Percentiles rank a stretch among this genome's conserved stretches.
These are phyloP conservation scores for Drosophila vallismaia DNA, from an alignment of 2,888 invertebrate species.

Conservation along the genomic window DNA sequence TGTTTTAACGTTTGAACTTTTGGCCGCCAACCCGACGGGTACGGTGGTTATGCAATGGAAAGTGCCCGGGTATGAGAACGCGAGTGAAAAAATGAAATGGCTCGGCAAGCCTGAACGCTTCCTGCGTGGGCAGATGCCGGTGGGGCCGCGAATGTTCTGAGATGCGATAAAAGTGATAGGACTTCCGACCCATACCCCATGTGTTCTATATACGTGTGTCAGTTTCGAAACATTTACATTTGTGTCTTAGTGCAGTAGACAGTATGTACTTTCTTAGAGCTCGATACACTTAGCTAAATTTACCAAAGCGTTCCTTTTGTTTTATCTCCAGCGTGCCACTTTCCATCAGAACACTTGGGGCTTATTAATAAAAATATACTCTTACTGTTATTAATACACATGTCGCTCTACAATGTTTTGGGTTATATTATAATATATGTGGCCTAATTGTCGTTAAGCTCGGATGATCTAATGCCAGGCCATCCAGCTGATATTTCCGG, in stretches of 20 bases:
- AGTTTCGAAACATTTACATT: too few relatives aligned
- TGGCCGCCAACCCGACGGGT: neutral
- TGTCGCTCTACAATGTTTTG: neutral
- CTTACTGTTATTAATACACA: constrained; percentile 31
- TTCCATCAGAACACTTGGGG: neutral
- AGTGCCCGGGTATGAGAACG: constrained; percentile 30
- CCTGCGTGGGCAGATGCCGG: neutral
- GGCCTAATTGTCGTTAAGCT: constrained; percentile 58
- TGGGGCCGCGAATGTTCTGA: neutral
- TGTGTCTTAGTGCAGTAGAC: too few relatives aligned
- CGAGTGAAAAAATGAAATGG: neutral
- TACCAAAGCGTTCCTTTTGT: neutral
- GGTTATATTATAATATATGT: constrained; percentile 4
- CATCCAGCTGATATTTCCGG: constrained; percentile 62
- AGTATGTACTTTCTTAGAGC: too few relatives aligned
- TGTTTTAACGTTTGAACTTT: constrained; percentile 17
- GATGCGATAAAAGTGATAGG: neutral
- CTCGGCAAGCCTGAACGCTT: neutral
- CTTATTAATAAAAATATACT: constrained; percentile 16
- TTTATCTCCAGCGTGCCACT: neutral
- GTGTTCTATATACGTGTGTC: too few relatives aligned
- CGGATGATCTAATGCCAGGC: constrained; percentile 57
- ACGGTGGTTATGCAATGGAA: constrained; percentile 36
- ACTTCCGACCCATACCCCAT: neutral
- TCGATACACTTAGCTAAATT: too few relatives aligned